These are phyloP conservation scores for Fregata magnificens DNA, from an alignment of 2,113 vertebrate species.

Conservation along the genomic window DNA sequence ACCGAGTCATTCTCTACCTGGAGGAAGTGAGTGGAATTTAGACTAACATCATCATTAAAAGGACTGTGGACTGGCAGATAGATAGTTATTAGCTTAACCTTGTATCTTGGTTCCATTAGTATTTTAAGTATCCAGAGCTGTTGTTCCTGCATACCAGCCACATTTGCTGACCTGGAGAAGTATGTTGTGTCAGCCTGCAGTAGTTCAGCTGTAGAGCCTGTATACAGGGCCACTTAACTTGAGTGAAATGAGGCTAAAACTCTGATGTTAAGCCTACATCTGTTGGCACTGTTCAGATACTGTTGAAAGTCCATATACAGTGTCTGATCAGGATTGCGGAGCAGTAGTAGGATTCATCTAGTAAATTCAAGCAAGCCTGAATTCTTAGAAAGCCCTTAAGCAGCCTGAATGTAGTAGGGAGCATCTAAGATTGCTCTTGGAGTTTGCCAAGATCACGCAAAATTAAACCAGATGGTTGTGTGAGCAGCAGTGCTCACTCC, in stretches of 20 bases:
- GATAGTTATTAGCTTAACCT: not conserved
- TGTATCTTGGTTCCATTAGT: not conserved
- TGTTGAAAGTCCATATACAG: not conserved
- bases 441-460: not conserved
- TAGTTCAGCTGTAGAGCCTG: not conserved
- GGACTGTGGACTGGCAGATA: not conserved
- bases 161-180: not conserved
- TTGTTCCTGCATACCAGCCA: not conserved
- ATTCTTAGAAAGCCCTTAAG: not conserved
- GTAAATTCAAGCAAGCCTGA: not conserved
- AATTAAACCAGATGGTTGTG: not conserved
- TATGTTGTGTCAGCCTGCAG: not conserved
- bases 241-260: not conserved
- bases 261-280: not conserved
- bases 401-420: not conserved
- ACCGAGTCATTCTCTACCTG: constrained; percentile 23
- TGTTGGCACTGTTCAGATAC: not conserved
- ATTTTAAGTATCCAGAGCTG: not conserved
- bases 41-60: not conserved
- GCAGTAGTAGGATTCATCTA: not conserved
- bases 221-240: not conserved
- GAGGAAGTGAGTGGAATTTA: constrained; percentile 47
- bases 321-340: not conserved
- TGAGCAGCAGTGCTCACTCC: not conserved
- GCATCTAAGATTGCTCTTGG: not conserved